Percentiles rank a stretch among this genome's conserved stretches.
phyloP scores from a whole-genome alignment of 1,140 invertebrate species.

The Drosophila pachea region DNA sequence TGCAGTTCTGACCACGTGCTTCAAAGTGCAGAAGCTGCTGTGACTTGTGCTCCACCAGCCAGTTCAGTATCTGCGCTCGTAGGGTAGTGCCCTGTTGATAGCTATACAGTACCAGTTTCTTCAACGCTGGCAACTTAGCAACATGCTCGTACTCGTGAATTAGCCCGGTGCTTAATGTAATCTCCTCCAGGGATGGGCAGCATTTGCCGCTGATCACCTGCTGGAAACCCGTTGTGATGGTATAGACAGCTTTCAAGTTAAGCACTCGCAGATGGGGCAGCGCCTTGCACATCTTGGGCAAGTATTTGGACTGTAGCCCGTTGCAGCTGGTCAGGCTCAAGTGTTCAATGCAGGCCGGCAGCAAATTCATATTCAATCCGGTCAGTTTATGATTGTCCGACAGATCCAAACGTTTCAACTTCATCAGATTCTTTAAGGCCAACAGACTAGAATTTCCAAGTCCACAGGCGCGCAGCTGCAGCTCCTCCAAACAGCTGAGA shows the following conservation, averaged over 20 bases:
- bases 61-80: slow-evolving; percentile 5
- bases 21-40: slow-evolving; percentile 25
- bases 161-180: slow-evolving; percentile 7
- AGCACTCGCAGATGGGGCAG: slow-evolving; percentile 12
- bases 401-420: slow-evolving; percentile 18
- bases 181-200: slow-evolving; percentile 6
- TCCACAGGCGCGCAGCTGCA: slow-evolving; percentile 14
- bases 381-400: slow-evolving; percentile 24
- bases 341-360: slow-evolving; percentile 8
- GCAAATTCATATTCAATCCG: slow-evolving; percentile 14
- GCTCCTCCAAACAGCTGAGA: slow-evolving; percentile 4
- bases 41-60: slow-evolving; percentile 36
- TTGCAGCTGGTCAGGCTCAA: slow-evolving; percentile 19
- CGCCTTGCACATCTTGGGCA: slow-evolving; percentile 18
- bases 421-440: slow-evolving; percentile 2
- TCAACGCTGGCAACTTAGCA: slow-evolving; percentile 28
- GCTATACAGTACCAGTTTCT: slow-evolving; percentile 17
- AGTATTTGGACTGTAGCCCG: neutral
- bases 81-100: slow-evolving; percentile 8
- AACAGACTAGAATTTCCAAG: slow-evolving; percentile 3
- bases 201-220: slow-evolving; percentile 12
- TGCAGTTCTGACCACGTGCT: slow-evolving; percentile 3
- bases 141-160: slow-evolving; percentile 16
- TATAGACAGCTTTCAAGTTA: slow-evolving; percentile 11
- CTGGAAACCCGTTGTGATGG: neutral